A percentile compares a stretch with the other conserved stretches of the same genome.
Conservation (phyloP, 2,888 invertebrate genomes). For the Asteroscopus sphinx region DNA sequence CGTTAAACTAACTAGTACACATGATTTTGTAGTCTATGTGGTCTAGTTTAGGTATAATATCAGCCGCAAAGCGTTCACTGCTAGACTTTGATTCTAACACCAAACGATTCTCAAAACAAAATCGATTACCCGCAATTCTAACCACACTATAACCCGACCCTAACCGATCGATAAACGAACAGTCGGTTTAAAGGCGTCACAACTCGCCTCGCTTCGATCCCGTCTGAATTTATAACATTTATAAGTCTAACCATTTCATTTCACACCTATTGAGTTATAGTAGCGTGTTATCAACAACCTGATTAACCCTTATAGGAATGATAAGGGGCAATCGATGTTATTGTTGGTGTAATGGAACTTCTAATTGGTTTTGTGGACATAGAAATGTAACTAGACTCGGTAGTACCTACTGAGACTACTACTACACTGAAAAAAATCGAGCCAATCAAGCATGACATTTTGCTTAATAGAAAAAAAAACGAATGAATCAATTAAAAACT, state of each 20-base stretch:
- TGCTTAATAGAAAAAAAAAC: too few relatives aligned
- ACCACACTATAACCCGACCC: conserved; percentile 1
- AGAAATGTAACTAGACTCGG: too few relatives aligned
- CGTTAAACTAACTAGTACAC: too few relatives aligned
- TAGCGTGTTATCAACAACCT: conserved; percentile 50
- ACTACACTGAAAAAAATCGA: too few relatives aligned
- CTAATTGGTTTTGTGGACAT: conserved; percentile 47
- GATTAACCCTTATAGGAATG: conserved; percentile 53
- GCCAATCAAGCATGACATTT: too few relatives aligned
- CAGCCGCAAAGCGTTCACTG: too few relatives aligned
- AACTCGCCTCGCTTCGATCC: conserved; percentile 45
- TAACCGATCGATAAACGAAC: conserved; percentile 37
- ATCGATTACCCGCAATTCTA: conserved; percentile 4
- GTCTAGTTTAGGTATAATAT: too few relatives aligned
- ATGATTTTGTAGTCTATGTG: too few relatives aligned
- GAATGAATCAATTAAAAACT: too few relatives aligned
- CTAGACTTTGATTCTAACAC: too few relatives aligned
- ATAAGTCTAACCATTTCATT: conserved; percentile 70
- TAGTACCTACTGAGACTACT: too few relatives aligned
- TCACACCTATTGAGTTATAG: conserved; percentile 69
- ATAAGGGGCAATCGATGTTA: conserved; percentile 42
- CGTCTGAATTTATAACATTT: conserved; percentile 60
- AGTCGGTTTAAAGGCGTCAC: conserved; percentile 29
- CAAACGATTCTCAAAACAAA: not conserved
- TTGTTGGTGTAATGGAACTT: conserved; percentile 52